Evolutionary conservation across 2,113 vertebrate species (phyloP).

Genomic region (Hydropotes inermis): DNA sequence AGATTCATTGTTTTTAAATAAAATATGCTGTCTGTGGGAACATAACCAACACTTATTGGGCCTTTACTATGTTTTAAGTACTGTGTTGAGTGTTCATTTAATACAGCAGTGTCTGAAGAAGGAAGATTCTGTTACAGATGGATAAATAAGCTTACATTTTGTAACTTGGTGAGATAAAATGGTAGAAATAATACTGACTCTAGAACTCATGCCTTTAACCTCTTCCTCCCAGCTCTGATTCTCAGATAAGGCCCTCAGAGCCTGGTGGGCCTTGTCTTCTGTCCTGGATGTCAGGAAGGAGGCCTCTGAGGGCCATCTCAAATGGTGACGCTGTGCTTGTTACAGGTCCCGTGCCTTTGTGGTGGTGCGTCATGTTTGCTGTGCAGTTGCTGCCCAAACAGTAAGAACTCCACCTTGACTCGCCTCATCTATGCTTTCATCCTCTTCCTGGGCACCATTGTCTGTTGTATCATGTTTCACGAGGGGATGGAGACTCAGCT

Average conservation of each 20-base stretch:
- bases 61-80: background rate
- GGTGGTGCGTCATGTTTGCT: slow-evolving; percentile 88
- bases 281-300: background rate
- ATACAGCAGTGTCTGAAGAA: background rate
- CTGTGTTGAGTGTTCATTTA: background rate
- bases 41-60: background rate
- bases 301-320: background rate
- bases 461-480: slow-evolving; percentile 90
- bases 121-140: background rate
- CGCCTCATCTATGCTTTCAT: slow-evolving; percentile 91
- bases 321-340: accelerated
- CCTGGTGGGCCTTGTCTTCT: background rate
- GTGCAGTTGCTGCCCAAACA: slow-evolving; percentile 89
- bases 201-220: background rate
- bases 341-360: slow-evolving; percentile 91
- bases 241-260: background rate
- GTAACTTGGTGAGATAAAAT: background rate
- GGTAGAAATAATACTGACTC: background rate
- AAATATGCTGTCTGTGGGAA: background rate
- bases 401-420: slow-evolving; percentile 90
- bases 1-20: background rate
- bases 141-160: background rate
- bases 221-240: background rate
- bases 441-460: slow-evolving; percentile 87
- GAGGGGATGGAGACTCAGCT: slow-evolving; percentile 88